phyloP scores from a whole-genome alignment of 2,113 vertebrate species.

The Corythoichthys haematopterus region DNA sequence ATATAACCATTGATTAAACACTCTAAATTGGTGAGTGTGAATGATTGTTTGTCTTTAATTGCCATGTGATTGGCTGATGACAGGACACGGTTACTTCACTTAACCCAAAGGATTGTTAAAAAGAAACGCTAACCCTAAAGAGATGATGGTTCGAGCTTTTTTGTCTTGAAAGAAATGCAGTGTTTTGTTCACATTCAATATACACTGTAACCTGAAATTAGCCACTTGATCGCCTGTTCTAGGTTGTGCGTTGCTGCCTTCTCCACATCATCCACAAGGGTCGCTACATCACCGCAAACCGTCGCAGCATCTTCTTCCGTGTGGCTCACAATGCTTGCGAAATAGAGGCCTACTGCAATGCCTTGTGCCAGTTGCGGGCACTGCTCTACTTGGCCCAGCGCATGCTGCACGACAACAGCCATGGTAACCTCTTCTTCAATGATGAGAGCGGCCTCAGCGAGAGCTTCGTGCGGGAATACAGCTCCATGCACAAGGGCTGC shows the following conservation, averaged over 20 bases:
- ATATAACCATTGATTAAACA: no score
- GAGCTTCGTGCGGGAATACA: conserved; percentile 80
- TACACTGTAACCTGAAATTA: not conserved
- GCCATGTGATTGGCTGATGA: no score
- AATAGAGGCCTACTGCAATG: conserved; percentile 84
- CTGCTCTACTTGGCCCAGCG: conserved; percentile 83
- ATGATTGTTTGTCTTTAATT: no score
- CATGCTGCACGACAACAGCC: conserved; percentile 78
- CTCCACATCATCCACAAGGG: conserved; percentile 86
- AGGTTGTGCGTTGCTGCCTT: conserved; percentile 82
- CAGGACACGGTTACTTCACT: no score
- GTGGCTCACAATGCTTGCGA: conserved; percentile 80
- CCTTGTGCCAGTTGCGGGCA: conserved; percentile 84
- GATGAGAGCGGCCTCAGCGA: conserved; percentile 78
- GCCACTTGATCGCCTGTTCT: not conserved
- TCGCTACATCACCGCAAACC: conserved; percentile 81
- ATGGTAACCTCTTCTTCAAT: conserved; percentile 81
- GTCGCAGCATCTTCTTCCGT: conserved; percentile 87
- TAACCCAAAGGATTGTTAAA: not conserved
- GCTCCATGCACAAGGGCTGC: conserved; percentile 87
- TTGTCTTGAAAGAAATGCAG: not conserved
- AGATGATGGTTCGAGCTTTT: not conserved
- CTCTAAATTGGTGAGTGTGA: no score
- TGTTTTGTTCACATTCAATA: not conserved
- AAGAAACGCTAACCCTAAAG: not conserved